These are phyloP conservation scores for Synaphobranchus kaupii DNA, from an alignment of 2,797 vertebrate genomes.

Conservation along the genomic window DNA sequence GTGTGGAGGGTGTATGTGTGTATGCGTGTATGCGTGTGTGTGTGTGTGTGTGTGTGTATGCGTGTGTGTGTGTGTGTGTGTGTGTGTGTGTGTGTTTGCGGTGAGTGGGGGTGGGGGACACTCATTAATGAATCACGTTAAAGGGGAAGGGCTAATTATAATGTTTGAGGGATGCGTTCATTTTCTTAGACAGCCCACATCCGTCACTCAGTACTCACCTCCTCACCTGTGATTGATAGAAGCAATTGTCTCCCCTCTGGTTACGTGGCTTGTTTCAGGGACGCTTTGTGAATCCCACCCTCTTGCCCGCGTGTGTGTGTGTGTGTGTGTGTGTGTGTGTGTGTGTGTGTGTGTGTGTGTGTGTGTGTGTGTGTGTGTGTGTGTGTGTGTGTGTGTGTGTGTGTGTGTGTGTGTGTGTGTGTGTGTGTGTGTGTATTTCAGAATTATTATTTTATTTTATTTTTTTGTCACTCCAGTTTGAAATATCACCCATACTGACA, in stretches of 20 bases:
- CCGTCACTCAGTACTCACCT: conserved; percentile 34
- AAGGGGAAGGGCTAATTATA: conserved; percentile 35
- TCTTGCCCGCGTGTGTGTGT: too few relatives aligned
- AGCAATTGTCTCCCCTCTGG: conserved; percentile 24
- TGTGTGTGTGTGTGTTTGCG: not conserved
- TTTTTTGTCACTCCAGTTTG: not conserved
- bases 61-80: not conserved
- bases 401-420: too few relatives aligned
- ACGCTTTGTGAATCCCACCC: conserved; percentile 7
- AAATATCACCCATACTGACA: not conserved
- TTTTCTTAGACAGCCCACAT: conserved; percentile 15
- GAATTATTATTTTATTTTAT: not conserved
- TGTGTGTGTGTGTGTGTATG: not conserved
- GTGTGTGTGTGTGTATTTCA: not conserved
- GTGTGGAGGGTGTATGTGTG: not conserved
- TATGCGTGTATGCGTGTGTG: not conserved
- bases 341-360: not conserved
- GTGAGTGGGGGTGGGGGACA: not conserved
- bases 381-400: too few relatives aligned
- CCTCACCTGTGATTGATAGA: conserved; percentile 39
- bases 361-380: not conserved
- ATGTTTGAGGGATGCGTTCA: conserved; percentile 32
- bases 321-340: too few relatives aligned
- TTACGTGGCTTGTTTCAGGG: not conserved
- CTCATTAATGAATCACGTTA: conserved; percentile 33